These are phyloP conservation scores for Panagrolaimus sp. DNA, from an alignment of 1,140 invertebrate species.

Conservation along the genomic window DNA sequence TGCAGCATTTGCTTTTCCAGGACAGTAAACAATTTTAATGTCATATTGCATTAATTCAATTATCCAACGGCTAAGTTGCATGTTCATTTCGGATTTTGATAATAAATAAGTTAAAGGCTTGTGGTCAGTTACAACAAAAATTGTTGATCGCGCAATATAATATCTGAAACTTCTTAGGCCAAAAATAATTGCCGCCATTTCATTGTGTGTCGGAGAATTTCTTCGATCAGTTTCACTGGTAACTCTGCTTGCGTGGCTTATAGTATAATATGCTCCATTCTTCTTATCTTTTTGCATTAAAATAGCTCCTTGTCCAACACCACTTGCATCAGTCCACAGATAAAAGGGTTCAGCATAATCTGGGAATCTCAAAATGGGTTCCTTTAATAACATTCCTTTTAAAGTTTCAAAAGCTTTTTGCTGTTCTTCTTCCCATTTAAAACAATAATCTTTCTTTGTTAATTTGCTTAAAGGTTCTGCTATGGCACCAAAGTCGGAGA, in stretches of 20 bases:
- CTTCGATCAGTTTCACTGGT: conserved; percentile 16
- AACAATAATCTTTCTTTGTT: conserved; percentile 24
- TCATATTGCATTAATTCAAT: conserved; percentile 18
- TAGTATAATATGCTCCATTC: not conserved
- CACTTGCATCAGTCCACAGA: conserved; percentile 24
- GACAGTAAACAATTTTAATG: conserved; percentile 17
- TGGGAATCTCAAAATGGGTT: conserved; percentile 28
- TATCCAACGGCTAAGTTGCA: conserved; percentile 23
- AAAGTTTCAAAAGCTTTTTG: conserved; percentile 19
- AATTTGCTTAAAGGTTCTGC: conserved; percentile 23
- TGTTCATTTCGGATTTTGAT: conserved; percentile 13
- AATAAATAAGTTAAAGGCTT: conserved; percentile 22
- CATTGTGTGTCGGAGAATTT: conserved; percentile 20
- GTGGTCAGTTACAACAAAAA: conserved; percentile 30
- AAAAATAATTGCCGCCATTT: conserved; percentile 24
- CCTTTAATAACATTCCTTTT: conserved; percentile 9
- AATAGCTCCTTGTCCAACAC: conserved; percentile 20
- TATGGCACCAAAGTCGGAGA: conserved; percentile 22
- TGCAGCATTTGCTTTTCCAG: conserved; percentile 14
- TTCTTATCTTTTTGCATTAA: conserved; percentile 22
- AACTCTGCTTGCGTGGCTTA: conserved; percentile 20
- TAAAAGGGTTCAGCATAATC: conserved; percentile 29
- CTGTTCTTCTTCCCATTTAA: conserved; percentile 23
- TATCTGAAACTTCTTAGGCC: conserved; percentile 22
- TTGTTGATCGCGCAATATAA: conserved; percentile 22